These are phyloP conservation scores for Arctopsyche grandis DNA, from an alignment of 1,140 invertebrate species.

Conservation along the genomic window DNA sequence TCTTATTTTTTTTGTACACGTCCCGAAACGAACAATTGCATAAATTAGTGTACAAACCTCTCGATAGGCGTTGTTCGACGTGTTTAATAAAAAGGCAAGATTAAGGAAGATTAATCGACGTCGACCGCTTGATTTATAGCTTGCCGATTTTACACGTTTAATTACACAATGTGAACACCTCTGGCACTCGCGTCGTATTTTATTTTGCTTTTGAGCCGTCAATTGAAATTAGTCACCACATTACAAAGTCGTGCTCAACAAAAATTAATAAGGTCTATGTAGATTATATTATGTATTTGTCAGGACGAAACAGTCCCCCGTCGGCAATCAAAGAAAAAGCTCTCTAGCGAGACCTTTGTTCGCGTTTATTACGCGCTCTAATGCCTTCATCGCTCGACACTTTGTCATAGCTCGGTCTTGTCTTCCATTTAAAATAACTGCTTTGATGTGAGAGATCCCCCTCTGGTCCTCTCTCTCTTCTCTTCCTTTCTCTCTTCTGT, in stretches of 20 bases:
- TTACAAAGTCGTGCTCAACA: too few species aligned
- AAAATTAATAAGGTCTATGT: too few species aligned
- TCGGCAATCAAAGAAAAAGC: neutral
- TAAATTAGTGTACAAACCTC: slow-evolving; percentile 24
- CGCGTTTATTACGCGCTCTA: slow-evolving; percentile 1
- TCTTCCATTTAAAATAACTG: too few species aligned
- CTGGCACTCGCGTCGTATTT: neutral
- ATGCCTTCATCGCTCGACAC: neutral
- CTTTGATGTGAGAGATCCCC: too few species aligned
- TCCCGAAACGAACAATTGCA: neutral
- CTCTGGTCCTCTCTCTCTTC: too few species aligned
- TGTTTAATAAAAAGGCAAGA: slow-evolving; percentile 33
- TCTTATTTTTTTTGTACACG: neutral
- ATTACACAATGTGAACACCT: slow-evolving; percentile 7
- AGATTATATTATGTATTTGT: too few species aligned
- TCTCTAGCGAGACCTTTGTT: neutral
- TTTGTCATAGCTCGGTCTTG: neutral
- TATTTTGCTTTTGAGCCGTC: neutral
- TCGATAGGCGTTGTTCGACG: slow-evolving; percentile 17
- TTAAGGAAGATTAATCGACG: slow-evolving; percentile 35
- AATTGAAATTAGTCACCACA: too few species aligned
- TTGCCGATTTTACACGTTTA: slow-evolving; percentile 24
- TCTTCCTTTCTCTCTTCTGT: too few species aligned
- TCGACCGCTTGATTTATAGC: slow-evolving; percentile 23
- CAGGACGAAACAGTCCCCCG: neutral